Base-by-base conservation (phyloP, 2,888 invertebrate genomes). In the Nysson spinosus region DNA sequence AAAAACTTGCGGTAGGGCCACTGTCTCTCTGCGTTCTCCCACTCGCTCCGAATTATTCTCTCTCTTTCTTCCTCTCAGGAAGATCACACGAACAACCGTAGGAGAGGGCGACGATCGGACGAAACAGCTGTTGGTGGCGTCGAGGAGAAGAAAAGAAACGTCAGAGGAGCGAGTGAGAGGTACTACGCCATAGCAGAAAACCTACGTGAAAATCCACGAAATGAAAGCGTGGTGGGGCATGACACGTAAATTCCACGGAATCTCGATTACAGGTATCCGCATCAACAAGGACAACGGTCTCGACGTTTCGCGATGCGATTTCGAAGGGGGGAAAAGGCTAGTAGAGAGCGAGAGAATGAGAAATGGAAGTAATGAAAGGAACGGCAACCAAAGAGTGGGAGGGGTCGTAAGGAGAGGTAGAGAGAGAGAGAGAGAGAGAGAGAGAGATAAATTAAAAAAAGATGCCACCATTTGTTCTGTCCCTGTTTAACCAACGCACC, bases 111-210 rank as follows among this genome's bases (percentile, higher is more conserved):
- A 75, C 76, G 78, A 75, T 75, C 75, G 76, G 64, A 54, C 70
- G 77, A 77, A 77, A 77, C 77, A 77, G 77, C 77, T 77, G 77
- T 77, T 77, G 74, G 57, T 78, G 61, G 77, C 77, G 74, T 77
- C 65, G 66, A 70, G 71, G n/a, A 71, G 73, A 73, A 66, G 62
- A 58, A 58, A 64, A 70, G 76, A 76, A 77, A 77, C 77, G 76
- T 77, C 77, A 77, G 39, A 54, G n/a, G 60, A 63, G 77, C 69
- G 76, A 72, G 75, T 60, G 78, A 75, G 72, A 76, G 57, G 51
- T 55, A 58, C 60, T 67, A 73, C 43, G 65, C 63, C 67, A 76
- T 60, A 66, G 50, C 50, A 58, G 64, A 52, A n/a, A 42, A 71
- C 65, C 56, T 68, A 66, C 75, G 65, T 64, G 60, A 70, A 69